phyloP scores from a whole-genome alignment of 2,888 invertebrate species.

The Lithophane leautieri region DNA sequence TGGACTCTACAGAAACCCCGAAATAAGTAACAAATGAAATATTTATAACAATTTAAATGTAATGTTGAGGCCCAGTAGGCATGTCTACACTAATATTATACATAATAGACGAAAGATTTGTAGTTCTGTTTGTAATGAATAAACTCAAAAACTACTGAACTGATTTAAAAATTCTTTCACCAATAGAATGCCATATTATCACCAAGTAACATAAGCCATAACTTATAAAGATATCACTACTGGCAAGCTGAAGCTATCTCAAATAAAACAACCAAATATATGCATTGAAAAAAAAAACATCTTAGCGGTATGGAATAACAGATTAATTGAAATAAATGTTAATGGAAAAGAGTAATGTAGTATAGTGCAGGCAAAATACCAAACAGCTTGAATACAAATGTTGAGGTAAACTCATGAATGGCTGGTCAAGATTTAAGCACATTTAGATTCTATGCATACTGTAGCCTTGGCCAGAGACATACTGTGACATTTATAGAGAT shows the following conservation, averaged over 20 bases:
- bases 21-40: not conserved
- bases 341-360: constrained; percentile 18
- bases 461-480: constrained; percentile 40
- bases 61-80: not conserved
- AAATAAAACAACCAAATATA: not conserved
- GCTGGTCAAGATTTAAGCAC: constrained; percentile 38
- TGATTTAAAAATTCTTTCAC: too few relatives aligned
- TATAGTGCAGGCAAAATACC: constrained; percentile 17
- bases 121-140: too few relatives aligned
- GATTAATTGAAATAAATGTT: constrained; percentile 12
- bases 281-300: not conserved
- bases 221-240: too few relatives aligned
- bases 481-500: constrained; percentile 25
- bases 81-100: too few relatives aligned
- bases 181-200: too few relatives aligned
- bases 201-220: too few relatives aligned
- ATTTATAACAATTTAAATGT: not conserved
- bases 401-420: constrained; percentile 58
- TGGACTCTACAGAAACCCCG: not conserved
- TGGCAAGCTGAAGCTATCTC: not conserved
- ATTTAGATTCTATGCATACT: constrained; percentile 46
- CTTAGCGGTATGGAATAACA: not conserved
- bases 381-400: constrained; percentile 55
- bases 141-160: too few relatives aligned
- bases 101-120: too few relatives aligned